phyloP scores from a whole-genome alignment of 2,888 invertebrate genomes.

The Andrena bicolor region DNA sequence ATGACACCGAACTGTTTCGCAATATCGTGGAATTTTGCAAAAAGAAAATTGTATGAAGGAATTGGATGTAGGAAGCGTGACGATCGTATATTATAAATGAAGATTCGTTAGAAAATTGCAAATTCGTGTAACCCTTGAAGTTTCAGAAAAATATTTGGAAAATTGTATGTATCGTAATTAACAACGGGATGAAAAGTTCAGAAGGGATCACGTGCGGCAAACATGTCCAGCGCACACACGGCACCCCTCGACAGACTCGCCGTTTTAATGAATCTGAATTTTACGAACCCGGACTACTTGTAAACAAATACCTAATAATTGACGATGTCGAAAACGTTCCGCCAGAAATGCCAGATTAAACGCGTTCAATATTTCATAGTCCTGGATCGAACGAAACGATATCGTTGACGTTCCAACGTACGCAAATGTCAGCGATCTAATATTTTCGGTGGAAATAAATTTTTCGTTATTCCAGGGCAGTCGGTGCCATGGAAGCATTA shows the following conservation, averaged over 20 bases:
- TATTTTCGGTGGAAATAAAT: slow-evolving; percentile 28
- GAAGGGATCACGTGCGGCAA: too few relatives aligned
- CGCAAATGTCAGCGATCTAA: not conserved
- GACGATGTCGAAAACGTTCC: not conserved
- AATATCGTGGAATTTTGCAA: not conserved
- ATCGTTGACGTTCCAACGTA: not conserved
- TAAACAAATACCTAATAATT: not conserved
- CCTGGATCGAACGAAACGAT: slow-evolving; percentile 8
- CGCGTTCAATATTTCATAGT: slow-evolving; percentile 2
- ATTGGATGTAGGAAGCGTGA: too few relatives aligned
- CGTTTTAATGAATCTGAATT: not conserved
- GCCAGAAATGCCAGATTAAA: not conserved
- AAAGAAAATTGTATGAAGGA: not conserved
- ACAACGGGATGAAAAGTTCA: too few relatives aligned
- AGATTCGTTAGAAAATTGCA: too few relatives aligned
- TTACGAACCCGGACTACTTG: too few relatives aligned
- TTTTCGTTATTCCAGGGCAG: slow-evolving; percentile 10
- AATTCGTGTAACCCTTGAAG: too few relatives aligned
- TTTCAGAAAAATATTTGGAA: too few relatives aligned
- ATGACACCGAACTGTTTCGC: not conserved
- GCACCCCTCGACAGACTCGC: too few relatives aligned
- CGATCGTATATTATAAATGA: too few relatives aligned
- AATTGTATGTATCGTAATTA: too few relatives aligned
- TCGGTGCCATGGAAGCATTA: slow-evolving; percentile 3
- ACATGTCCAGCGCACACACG: too few relatives aligned